phyloP scores from a whole-genome alignment of 2,797 vertebrate species.

The Sphaeramia orbicularis region DNA sequence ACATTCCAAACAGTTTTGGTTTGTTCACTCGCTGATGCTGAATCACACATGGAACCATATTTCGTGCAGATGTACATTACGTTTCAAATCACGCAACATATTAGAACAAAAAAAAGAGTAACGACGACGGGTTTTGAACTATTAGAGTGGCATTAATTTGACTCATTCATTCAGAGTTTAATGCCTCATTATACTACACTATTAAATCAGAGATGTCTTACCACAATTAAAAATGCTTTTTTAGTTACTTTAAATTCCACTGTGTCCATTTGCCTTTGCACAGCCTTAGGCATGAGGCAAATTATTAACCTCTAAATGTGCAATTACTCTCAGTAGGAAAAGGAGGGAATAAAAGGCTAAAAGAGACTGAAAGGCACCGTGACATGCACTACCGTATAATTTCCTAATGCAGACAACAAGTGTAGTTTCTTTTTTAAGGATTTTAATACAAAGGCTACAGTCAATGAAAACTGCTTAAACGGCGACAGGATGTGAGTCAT shows the following conservation, averaged over 20 bases:
- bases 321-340: constrained; percentile 4
- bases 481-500: no score
- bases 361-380: not conserved
- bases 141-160: not conserved
- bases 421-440: not conserved
- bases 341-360: not conserved
- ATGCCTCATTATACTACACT: no score
- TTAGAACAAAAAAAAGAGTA: no score
- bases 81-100: no score
- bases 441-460: not conserved
- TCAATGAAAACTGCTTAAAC: no score
- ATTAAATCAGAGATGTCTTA: not conserved
- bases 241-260: not conserved
- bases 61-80: no score
- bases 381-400: not conserved
- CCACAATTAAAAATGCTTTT: not conserved
- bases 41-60: no score
- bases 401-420: not conserved
- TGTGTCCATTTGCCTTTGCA: not conserved
- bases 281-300: not conserved
- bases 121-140: no score
- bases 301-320: constrained; percentile 19
- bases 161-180: not conserved
- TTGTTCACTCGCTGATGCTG: no score
- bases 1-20: no score